Conservation (phyloP, 2,888 invertebrate genomes). For the Epinotia demarniana region DNA sequence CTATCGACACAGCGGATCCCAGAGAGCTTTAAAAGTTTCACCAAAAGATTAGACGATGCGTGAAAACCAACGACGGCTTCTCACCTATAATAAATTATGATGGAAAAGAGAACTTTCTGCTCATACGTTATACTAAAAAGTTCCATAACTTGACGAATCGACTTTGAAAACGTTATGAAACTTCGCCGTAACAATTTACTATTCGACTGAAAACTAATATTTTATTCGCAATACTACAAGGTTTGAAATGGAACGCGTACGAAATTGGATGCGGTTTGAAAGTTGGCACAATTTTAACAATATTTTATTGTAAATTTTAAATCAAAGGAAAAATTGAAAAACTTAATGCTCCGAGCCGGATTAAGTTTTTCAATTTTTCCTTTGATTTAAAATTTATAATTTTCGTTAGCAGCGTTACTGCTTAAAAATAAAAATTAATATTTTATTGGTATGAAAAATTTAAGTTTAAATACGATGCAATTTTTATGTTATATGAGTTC, state of each 20-base stretch:
- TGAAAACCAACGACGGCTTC: conserved; percentile 5
- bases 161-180: conserved; percentile 39
- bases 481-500: conserved; percentile 22
- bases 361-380: too few relatives aligned
- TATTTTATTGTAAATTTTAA: conserved; percentile 26
- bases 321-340: too few relatives aligned
- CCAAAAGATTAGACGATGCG: background rate
- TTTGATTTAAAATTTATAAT: too few relatives aligned
- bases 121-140: conserved; percentile 40
- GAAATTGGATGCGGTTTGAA: conserved; percentile 7
- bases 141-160: conserved; percentile 47
- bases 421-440: too few relatives aligned
- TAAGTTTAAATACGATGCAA: background rate
- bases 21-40: background rate
- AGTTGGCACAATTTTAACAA: background rate
- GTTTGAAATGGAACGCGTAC: conserved; percentile 3
- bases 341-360: too few relatives aligned
- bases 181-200: conserved; percentile 34
- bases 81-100: conserved; percentile 42
- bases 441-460: conserved; percentile 24
- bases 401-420: too few relatives aligned
- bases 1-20: too few relatives aligned
- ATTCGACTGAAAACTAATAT: conserved; percentile 26
- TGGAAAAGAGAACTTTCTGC: conserved; percentile 45
- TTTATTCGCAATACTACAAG: conserved; percentile 12